A percentile compares a stretch with the other conserved stretches of the same genome.
Conservation (phyloP, 2,888 invertebrate genomes). For the Nephrocerus scutellatus region DNA sequence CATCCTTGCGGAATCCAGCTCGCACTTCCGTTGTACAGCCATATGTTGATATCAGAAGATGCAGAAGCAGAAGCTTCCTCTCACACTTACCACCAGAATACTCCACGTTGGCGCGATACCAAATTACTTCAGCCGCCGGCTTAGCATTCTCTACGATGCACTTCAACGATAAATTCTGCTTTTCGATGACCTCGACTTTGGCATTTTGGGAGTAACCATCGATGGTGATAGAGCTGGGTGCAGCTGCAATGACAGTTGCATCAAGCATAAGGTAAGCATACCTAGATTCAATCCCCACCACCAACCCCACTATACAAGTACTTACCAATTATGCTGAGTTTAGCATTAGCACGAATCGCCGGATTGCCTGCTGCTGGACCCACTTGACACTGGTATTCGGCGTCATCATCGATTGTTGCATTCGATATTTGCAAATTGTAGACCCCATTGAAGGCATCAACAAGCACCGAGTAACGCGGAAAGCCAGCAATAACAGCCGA, state of each 20-base stretch:
- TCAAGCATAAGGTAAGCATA: constrained; percentile 11
- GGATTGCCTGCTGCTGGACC: constrained; percentile 74
- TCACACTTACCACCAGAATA: constrained; percentile 29
- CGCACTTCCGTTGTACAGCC: no score
- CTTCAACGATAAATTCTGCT: constrained; percentile 38
- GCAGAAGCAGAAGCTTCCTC: no score
- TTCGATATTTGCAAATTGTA: constrained; percentile 87
- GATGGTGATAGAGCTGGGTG: constrained; percentile 39
- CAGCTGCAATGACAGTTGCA: constrained; percentile 30
- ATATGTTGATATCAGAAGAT: no score
- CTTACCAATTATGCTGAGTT: constrained; percentile 86
- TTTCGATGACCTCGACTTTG: constrained; percentile 41
- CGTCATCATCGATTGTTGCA: constrained; percentile 85
- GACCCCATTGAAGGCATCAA: constrained; percentile 72
- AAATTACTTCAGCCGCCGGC: constrained; percentile 41
- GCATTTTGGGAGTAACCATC: constrained; percentile 42
- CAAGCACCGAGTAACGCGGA: constrained; percentile 80
- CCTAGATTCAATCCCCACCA: constrained; percentile 10
- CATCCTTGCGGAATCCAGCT: no score
- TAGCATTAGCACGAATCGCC: constrained; percentile 79
- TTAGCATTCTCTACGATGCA: constrained; percentile 43
- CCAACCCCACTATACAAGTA: constrained; percentile 39
- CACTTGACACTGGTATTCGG: constrained; percentile 95
- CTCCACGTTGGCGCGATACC: constrained; percentile 38
- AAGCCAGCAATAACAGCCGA: constrained; percentile 72